phyloP scores from a whole-genome alignment of 1,140 invertebrate genomes.

The Zaprionus inermis region DNA sequence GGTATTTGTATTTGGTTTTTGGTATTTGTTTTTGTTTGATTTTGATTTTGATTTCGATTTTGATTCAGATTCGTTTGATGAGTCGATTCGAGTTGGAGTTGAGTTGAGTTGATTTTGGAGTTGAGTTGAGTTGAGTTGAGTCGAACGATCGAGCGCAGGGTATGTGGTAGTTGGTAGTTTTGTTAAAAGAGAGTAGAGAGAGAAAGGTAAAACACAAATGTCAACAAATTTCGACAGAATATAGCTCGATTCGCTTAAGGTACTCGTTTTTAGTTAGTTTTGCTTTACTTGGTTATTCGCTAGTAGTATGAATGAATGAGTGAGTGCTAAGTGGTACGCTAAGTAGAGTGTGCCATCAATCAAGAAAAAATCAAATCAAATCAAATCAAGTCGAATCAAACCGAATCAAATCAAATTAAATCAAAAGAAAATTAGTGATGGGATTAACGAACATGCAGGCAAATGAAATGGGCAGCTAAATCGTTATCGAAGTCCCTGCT shows the following conservation, averaged over 20 bases:
- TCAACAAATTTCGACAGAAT: slow-evolving; percentile 63
- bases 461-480: slow-evolving; percentile 30
- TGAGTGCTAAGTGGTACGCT: slow-evolving; percentile 7
- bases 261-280: not conserved
- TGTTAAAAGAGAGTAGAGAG: slow-evolving; percentile 70
- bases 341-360: slow-evolving; percentile 1
- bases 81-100: slow-evolving; percentile 65
- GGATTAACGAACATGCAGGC: slow-evolving; percentile 42
- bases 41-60: slow-evolving; percentile 40
- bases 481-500: slow-evolving; percentile 1
- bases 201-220: slow-evolving; percentile 74
- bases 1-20: slow-evolving; percentile 22
- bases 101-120: slow-evolving; percentile 47
- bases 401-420: not conserved
- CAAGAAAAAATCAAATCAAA: not conserved
- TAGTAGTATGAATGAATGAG: slow-evolving; percentile 4
- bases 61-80: slow-evolving; percentile 60
- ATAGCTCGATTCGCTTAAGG: slow-evolving; percentile 27
- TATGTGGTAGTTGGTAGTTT: slow-evolving; percentile 59
- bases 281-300: slow-evolving; percentile 2
- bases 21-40: slow-evolving; percentile 14
- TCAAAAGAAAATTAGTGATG: slow-evolving; percentile 16
- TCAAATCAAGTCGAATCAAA: not conserved
- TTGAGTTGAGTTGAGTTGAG: slow-evolving; percentile 54
- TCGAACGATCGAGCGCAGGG: slow-evolving; percentile 72